Conservation (phyloP, 2,113 vertebrate species). For the Ageneiosus marmoratus region DNA sequence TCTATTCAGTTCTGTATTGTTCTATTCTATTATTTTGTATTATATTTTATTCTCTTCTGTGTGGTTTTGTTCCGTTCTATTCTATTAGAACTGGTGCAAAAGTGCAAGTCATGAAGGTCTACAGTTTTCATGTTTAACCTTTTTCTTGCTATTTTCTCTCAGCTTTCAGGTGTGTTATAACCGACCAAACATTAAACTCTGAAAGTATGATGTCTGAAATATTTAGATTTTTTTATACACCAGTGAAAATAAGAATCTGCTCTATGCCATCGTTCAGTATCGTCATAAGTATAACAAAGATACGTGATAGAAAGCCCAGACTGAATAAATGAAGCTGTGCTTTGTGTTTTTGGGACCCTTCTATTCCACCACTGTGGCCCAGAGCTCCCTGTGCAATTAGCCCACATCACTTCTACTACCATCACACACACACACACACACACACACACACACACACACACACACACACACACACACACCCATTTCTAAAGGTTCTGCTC, state of each 20-base stretch:
- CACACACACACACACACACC: constrained; percentile 29
- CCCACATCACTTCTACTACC: background rate
- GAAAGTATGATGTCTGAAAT: background rate
- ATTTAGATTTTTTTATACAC: background rate
- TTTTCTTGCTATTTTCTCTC: background rate
- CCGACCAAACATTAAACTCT: background rate
- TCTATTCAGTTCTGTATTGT: too few relatives aligned
- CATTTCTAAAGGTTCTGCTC: background rate
- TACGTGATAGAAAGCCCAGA: background rate
- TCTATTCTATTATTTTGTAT: too few relatives aligned
- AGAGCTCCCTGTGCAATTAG: constrained; percentile 30
- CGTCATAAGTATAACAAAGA: background rate
- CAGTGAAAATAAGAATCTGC: background rate
- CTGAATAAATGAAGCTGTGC: background rate
- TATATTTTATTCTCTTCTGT: too few relatives aligned
- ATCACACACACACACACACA: background rate
- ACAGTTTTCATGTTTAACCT: background rate
- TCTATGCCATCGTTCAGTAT: background rate
- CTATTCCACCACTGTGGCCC: background rate
- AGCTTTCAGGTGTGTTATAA: background rate
- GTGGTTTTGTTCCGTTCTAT: too few relatives aligned
- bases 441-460: constrained; percentile 6
- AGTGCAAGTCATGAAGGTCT: background rate
- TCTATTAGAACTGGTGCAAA: background rate
- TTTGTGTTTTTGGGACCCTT: background rate